Evolutionary conservation across 35 echinoderm and acorn worm species (phyloP), one percentile per base, ranked within the genome.

Genomic region (Apostichopus parvimensis): DNA sequence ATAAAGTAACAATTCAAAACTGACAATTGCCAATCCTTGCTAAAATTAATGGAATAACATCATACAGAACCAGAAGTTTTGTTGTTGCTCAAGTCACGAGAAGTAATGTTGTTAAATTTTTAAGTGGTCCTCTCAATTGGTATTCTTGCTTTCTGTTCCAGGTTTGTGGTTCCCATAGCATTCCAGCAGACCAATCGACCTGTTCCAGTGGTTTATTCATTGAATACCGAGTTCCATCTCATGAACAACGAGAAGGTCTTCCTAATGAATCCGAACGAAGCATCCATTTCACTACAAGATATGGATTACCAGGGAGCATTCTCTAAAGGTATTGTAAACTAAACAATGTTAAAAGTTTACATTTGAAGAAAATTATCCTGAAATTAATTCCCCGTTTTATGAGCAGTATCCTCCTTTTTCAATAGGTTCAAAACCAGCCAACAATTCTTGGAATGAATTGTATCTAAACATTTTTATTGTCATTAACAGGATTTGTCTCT

Each of bases 231-330:
- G 92, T 99, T 99, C 80, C 97, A 99, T 75, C 53, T 99, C 4
- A 99, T 99, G 97, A 99, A 99, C 77, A 99, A 99, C 90, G 97
- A 99, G 90, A 99, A 99, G 68, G 97, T 99, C 1, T 99, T 99
- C 66, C 92, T 96, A 34, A 96, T 99, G 97, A 96, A 99, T 82
- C 97, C 97, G 61, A 96, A 95, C 56, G 93, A 94, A 73, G 95
- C 95, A 79, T 90, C 93, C 22, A 99, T 99, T 77, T 90, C 93
- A 12, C 77, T 99, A 15, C 91, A 94, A 28, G 97, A 99, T 71
- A 99, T 99, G 97, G 97, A 99, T 61, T 99, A 96, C 28, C 94
- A 92, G 72, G 97, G 97, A 24, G 93, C 97, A 71, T 99, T 99
- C 72, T 94, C 93, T 26, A 99, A 99, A 99, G 97, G 97, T 99